Conservation (phyloP, 2,797 vertebrate species). For the Babyrousa celebensis region DNA sequence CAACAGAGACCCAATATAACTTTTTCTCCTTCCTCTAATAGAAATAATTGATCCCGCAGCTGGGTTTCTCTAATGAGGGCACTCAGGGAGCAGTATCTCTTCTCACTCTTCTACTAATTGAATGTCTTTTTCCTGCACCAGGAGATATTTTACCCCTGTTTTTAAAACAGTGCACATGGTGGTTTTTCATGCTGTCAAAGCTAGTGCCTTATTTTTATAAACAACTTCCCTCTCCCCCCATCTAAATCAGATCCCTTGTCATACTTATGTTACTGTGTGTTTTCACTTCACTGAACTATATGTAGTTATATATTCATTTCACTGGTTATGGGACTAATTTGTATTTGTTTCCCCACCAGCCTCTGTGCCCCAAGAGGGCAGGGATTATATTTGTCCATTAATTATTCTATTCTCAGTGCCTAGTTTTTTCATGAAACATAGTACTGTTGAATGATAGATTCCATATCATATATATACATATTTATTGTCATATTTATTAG, state of each 20-base stretch:
- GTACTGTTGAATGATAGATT: slow-evolving; percentile 4
- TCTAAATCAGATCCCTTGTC: slow-evolving; percentile 27
- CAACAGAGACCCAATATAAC: background rate
- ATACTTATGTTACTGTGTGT: background rate
- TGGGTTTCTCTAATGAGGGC: slow-evolving; percentile 53
- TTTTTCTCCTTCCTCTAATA: slow-evolving; percentile 52
- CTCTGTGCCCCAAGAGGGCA: background rate
- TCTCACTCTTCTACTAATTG: slow-evolving; percentile 30
- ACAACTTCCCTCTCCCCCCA: background rate
- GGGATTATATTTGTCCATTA: background rate
- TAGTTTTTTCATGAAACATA: background rate
- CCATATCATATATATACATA: background rate
- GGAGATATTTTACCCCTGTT: slow-evolving; percentile 23
- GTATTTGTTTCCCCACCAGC: background rate
- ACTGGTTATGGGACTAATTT: background rate
- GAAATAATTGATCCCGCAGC: slow-evolving; percentile 73
- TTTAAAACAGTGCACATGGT: background rate
- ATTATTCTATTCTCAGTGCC: background rate
- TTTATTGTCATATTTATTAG: background rate
- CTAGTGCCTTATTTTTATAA: slow-evolving; percentile 28
- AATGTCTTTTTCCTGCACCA: slow-evolving; percentile 4
- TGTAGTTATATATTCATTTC: slow-evolving; percentile 14
- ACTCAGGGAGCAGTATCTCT: background rate
- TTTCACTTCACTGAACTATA: background rate
- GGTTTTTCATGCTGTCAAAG: background rate